Percentiles rank a stretch among this genome's conserved stretches.
These are phyloP conservation scores for Malurus leucopterus DNA, from an alignment of 2,797 vertebrate species.

Conservation along the genomic window DNA sequence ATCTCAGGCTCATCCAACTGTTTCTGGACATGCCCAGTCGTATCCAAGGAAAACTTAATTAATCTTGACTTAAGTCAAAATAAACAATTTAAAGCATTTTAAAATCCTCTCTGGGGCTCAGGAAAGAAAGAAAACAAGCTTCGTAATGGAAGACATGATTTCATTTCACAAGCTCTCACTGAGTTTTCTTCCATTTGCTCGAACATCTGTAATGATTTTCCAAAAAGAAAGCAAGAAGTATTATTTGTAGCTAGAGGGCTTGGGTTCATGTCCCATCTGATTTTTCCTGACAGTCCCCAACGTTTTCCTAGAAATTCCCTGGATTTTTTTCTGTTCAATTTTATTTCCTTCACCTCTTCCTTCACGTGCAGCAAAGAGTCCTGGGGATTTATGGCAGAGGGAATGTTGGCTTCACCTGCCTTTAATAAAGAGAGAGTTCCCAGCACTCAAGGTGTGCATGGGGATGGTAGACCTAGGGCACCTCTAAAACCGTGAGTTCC, in stretches of 20 bases:
- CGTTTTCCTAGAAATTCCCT: neutral
- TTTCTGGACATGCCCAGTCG: neutral
- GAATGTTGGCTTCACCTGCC: neutral
- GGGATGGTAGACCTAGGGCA: too few species aligned
- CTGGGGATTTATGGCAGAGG: neutral
- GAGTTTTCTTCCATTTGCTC: neutral
- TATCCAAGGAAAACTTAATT: slow-evolving; percentile 16
- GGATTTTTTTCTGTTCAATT: neutral
- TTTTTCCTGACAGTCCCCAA: neutral
- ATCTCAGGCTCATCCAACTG: neutral
- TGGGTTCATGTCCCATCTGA: neutral
- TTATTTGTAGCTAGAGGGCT: neutral
- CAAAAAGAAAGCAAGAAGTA: neutral
- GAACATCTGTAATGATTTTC: neutral
- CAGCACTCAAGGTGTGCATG: neutral
- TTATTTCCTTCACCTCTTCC: neutral
- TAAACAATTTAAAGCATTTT: slow-evolving; percentile 18
- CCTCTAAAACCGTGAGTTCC: neutral
- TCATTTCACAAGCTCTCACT: neutral
- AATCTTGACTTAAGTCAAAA: neutral
- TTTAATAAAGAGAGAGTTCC: neutral
- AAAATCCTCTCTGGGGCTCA: neutral
- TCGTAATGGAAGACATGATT: neutral
- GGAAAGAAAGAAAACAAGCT: neutral
- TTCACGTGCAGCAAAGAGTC: neutral